phyloP scores from a whole-genome alignment of 30 jellyfish, hydroid and myxozoan species.

The Hydractinia echinata region DNA sequence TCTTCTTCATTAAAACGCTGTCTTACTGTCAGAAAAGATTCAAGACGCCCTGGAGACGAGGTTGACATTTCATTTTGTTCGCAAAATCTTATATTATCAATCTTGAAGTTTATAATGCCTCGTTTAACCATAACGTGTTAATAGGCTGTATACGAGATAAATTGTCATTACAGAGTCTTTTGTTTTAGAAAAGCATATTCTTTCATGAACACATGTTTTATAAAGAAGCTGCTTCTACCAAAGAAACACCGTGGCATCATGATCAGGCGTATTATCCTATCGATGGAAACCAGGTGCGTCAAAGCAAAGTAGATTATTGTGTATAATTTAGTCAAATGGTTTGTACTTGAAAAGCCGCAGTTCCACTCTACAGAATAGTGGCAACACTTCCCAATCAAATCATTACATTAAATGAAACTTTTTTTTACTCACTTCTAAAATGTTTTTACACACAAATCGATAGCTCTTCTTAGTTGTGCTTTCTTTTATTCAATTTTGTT shows the following conservation, averaged over 20 bases:
- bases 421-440: no score
- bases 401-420: no score
- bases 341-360: background rate
- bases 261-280: conserved; percentile 76
- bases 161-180: background rate
- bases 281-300: conserved; percentile 67
- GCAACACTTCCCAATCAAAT: no score
- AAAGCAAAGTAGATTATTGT: background rate
- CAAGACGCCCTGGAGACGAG: no score
- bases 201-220: conserved; percentile 79
- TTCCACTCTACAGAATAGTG: no score
- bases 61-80: background rate
- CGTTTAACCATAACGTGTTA: background rate
- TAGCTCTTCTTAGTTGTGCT: no score
- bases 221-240: conserved; percentile 42
- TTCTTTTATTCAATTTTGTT: no score
- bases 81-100: background rate
- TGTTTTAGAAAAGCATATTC: conserved; percentile 47
- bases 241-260: conserved; percentile 84
- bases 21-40: no score
- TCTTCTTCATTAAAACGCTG: no score
- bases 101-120: background rate
- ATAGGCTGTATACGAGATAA: background rate
- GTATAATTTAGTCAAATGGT: background rate
- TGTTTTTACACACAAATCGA: no score